Evolutionary conservation across 2,797 vertebrate genomes (phyloP).

Genomic region (Notoglanidium macrostoma): DNA sequence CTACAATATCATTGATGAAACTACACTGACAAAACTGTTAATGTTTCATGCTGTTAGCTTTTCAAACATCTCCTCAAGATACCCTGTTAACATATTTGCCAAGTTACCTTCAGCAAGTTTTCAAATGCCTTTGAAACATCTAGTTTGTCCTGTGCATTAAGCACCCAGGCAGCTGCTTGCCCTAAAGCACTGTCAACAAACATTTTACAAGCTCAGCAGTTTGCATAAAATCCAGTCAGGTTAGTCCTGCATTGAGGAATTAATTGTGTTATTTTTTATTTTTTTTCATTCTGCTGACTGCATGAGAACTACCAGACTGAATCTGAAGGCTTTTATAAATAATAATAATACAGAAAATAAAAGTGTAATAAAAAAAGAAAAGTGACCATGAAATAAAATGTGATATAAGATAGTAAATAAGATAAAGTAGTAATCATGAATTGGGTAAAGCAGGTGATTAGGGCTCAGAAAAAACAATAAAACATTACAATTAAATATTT

Average conservation of each 20-base stretch:
- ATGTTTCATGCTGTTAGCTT: neutral
- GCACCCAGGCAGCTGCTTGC: slow-evolving; percentile 74
- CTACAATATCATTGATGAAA: neutral
- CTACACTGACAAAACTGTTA: neutral
- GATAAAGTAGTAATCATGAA: no score
- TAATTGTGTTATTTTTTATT: neutral
- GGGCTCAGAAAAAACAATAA: neutral
- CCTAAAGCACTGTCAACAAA: slow-evolving; percentile 74
- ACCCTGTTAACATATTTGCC: slow-evolving; percentile 12
- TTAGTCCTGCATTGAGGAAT: neutral
- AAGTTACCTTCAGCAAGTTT: slow-evolving; percentile 25
- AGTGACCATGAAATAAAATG: neutral
- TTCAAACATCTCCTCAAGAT: neutral
- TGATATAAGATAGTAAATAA: no score
- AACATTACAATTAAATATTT: neutral
- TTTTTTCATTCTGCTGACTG: neutral
- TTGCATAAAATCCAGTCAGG: slow-evolving; percentile 39
- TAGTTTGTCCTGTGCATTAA: slow-evolving; percentile 72
- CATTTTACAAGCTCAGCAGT: slow-evolving; percentile 70
- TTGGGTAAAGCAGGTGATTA: neutral
- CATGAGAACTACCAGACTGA: neutral
- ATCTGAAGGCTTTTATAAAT: neutral
- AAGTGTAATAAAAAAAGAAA: neutral
- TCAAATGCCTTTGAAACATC: slow-evolving; percentile 5
- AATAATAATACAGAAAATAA: neutral